Evolutionary conservation across 2,113 vertebrate species (phyloP), one percentile per base, ranked within the genome.

Genomic region (Bostrychus sinensis): DNA sequence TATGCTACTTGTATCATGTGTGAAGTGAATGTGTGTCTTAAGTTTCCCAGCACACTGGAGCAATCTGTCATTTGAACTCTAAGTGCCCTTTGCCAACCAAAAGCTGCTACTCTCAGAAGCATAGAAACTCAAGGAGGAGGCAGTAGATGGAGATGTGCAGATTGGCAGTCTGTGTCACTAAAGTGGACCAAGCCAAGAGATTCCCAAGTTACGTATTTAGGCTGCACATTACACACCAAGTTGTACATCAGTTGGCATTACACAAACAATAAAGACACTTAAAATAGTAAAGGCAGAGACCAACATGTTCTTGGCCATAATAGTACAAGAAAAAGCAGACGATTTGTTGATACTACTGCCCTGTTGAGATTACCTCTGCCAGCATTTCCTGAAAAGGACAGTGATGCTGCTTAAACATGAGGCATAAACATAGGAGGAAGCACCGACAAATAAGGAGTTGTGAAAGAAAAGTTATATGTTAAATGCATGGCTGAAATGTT

Each of bases 331-430:
- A 60, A 26, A 34, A 76, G 48, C 54, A 72, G 56, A 48, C 38
- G 51, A 66, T 62, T 68, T 82, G 75, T 86, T 77, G 65, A 76
- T 56, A 58, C 26, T 39, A 48, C 48, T 54, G n/a, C n/a, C 74
- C 55, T 23, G 38, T 36, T 11, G 53, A 23, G 23, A 57, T 56
- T 63, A 43, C 19, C 23, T 66, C 25, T 14, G 62, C 57, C 1
- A 71, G 50, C 57, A 83, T 69, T 88, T 82, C 87, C 86, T 85
- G 72, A 89, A 86, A 83, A 87, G 83, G 89, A 80, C 62, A 86
- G 51, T 43, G 36, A 77, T 45, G 45, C 16, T 20, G 32, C 36
- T 50, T 38, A 42, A 55, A 59, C 58, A 41, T 41, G 16, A 72
- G 64, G 43, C 1, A 64, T 42, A 39, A 61, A 57, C 43, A 26